Conservation (phyloP, 2,113 vertebrate genomes). For the Scortum barcoo region DNA sequence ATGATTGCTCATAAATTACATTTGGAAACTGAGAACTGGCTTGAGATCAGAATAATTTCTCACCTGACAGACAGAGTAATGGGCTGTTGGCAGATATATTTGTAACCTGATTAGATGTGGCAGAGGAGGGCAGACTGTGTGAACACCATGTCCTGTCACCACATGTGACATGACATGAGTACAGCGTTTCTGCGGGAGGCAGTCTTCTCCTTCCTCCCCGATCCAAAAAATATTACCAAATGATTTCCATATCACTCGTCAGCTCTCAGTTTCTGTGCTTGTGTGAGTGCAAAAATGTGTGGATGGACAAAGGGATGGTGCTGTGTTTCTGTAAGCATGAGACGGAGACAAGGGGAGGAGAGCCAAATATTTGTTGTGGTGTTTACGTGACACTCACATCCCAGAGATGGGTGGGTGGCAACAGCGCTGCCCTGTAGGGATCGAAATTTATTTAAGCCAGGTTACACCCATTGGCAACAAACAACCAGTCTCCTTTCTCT, state of each 20-base stretch:
- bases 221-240: constrained; percentile 4
- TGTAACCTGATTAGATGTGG: constrained; percentile 48
- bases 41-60: constrained; percentile 57
- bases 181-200: constrained; percentile 5
- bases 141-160: constrained; percentile 38
- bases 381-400: constrained; percentile 49
- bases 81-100: constrained; percentile 52
- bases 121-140: constrained; percentile 39
- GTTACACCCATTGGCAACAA: constrained; percentile 71
- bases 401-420: constrained; percentile 57
- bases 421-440: constrained; percentile 65
- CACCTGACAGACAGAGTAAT: constrained; percentile 45
- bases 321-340: constrained; percentile 21
- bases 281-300: neutral
- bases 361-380: constrained; percentile 29
- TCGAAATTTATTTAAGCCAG: constrained; percentile 75
- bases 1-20: constrained; percentile 60
- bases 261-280: neutral
- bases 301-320: neutral
- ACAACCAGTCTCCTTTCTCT: constrained; percentile 31
- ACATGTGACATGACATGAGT: constrained; percentile 30
- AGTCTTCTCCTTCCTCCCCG: neutral
- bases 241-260: constrained; percentile 4
- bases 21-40: constrained; percentile 56
- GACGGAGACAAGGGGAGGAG: neutral